phyloP scores from a whole-genome alignment of 2,888 invertebrate species.

The Helleia helle region DNA sequence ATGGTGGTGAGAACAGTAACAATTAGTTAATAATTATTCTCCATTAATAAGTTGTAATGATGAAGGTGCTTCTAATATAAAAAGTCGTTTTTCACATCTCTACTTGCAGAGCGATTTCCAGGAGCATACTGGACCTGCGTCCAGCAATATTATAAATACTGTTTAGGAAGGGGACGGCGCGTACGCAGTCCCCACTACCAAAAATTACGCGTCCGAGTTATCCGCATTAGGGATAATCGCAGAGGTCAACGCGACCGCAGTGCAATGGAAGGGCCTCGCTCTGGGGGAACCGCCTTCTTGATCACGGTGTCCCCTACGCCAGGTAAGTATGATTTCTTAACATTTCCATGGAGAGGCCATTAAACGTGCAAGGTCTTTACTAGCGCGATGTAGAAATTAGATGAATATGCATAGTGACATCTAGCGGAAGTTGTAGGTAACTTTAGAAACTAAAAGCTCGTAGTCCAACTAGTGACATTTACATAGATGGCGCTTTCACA shows the following conservation, averaged over 20 bases:
- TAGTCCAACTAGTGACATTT: neutral
- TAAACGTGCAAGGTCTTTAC: conserved; percentile 20
- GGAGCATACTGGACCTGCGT: too few species aligned
- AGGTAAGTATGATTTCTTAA: conserved; percentile 33
- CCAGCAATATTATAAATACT: neutral
- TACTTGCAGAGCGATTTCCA: too few species aligned
- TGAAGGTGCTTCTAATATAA: too few species aligned
- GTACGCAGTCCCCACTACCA: conserved; percentile 44
- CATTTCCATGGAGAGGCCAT: conserved; percentile 10
- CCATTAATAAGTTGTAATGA: too few species aligned
- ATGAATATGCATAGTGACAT: conserved; percentile 14
- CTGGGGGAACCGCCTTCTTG: conserved; percentile 41
- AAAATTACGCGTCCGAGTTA: conserved; percentile 42
- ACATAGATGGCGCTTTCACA: conserved; percentile 3
- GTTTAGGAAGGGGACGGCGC: conserved; percentile 36
- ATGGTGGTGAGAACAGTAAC: too few species aligned
- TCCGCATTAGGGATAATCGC: conserved; percentile 42
- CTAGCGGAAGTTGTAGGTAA: conserved; percentile 13
- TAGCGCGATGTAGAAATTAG: conserved; percentile 23
- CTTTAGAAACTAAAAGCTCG: neutral
- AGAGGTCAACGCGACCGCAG: conserved; percentile 41
- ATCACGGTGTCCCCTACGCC: conserved; percentile 43
- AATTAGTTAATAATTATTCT: too few species aligned
- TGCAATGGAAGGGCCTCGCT: conserved; percentile 39
- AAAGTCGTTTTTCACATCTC: too few species aligned